Conservation (phyloP, 37 sponge, comb jelly and placozoan species). For the Crambe crambe region DNA sequence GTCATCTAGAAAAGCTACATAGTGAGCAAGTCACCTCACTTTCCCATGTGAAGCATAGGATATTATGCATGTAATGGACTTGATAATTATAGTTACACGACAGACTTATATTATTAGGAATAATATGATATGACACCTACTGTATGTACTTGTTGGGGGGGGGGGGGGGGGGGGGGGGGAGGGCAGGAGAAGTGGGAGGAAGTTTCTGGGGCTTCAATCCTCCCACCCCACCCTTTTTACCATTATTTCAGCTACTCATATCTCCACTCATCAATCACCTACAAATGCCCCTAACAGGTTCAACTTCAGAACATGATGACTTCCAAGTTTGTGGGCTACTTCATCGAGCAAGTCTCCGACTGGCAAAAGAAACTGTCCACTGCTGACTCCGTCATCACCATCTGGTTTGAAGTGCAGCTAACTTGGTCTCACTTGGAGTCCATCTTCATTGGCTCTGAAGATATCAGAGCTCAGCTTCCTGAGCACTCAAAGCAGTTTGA, state of each 20-base stretch:
- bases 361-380: constrained; percentile 99
- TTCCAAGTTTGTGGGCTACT: constrained; percentile 96
- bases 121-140: too few species aligned
- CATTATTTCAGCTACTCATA: too few species aligned
- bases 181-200: too few species aligned
- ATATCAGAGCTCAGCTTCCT: constrained; percentile 95
- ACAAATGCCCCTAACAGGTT: too few species aligned
- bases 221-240: too few species aligned
- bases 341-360: constrained; percentile 89
- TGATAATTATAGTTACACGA: too few species aligned
- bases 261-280: too few species aligned
- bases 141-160: too few species aligned
- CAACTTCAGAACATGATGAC: constrained; percentile 99
- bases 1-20: neutral
- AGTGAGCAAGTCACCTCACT: neutral
- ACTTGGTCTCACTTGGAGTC: constrained; percentile 99
- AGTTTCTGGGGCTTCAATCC: too few species aligned
- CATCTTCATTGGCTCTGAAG: constrained; percentile 99
- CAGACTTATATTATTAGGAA: too few species aligned
- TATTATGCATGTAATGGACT: too few species aligned
- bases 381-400: constrained; percentile 94
- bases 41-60: neutral
- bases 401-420: constrained; percentile 98
- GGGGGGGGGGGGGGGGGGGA: too few species aligned
- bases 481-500: constrained; percentile 97